Percentiles rank a stretch among this genome's conserved stretches.
Conservation (phyloP, 2,888 invertebrate genomes). For the Erebia palarica region DNA sequence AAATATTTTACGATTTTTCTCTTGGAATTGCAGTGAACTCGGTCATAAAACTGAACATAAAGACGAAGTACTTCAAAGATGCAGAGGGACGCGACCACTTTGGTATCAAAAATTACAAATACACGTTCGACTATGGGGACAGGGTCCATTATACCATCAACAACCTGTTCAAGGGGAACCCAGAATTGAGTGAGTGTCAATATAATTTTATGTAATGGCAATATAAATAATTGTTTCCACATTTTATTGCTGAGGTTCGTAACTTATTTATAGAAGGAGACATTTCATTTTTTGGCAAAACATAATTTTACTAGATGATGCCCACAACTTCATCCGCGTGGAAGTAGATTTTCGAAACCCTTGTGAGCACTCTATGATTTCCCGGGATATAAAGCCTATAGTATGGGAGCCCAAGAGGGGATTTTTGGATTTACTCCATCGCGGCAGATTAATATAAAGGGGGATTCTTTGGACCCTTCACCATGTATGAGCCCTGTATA, state of each 20-base stretch:
- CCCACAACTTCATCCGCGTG: too few species aligned
- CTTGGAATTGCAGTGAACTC: constrained; percentile 69
- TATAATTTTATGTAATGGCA: constrained; percentile 27
- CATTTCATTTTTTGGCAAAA: constrained; percentile 3
- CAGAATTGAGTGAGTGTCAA: constrained; percentile 69
- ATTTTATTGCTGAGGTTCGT: constrained; percentile 2
- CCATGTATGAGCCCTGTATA: too few species aligned
- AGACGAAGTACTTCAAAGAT: constrained; percentile 75
- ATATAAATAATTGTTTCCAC: constrained; percentile 15
- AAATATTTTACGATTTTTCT: constrained; percentile 34
- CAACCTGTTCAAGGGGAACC: constrained; percentile 75
- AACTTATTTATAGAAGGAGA: constrained; percentile 6
- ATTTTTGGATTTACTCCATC: too few species aligned
- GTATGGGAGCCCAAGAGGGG: too few species aligned
- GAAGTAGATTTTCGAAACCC: too few species aligned
- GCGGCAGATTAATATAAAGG: too few species aligned
- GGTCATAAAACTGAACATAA: constrained; percentile 72
- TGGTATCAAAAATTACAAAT: constrained; percentile 73
- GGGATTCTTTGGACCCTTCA: too few species aligned
- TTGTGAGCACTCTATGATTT: too few species aligned
- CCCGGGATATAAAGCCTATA: too few species aligned
- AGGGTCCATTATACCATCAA: constrained; percentile 72
- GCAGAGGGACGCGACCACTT: constrained; percentile 72
- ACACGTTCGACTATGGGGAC: constrained; percentile 74
- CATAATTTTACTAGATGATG: background rate